A percentile compares a stretch with the other conserved stretches of the same genome.
phyloP scores from a whole-genome alignment of 2,113 vertebrate species.

The Octodon degus region DNA sequence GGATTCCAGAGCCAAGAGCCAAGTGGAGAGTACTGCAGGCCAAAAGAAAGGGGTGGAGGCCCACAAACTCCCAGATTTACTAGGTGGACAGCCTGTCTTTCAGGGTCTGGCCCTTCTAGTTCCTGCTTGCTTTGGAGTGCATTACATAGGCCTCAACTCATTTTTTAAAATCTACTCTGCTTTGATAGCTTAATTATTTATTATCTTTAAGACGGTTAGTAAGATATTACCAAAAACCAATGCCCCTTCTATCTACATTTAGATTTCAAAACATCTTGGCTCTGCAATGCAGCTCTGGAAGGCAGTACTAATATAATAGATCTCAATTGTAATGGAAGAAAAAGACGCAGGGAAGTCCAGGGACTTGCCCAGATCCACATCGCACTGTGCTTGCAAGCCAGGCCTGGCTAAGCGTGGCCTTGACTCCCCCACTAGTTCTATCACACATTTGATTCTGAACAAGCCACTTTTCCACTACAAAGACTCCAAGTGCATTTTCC shows the following conservation, averaged over 20 bases:
- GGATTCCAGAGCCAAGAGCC: background rate
- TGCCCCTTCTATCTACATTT: background rate
- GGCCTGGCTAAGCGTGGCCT: background rate
- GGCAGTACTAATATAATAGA: background rate
- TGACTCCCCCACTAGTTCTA: background rate
- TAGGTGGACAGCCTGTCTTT: background rate
- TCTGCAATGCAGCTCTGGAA: background rate
- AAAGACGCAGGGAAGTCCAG: background rate
- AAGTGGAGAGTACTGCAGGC: background rate
- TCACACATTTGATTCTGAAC: background rate
- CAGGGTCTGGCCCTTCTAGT: background rate
- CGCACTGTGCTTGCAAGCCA: background rate
- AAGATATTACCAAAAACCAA: background rate
- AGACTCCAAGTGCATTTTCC: background rate
- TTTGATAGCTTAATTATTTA: background rate
- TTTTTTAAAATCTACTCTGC: background rate
- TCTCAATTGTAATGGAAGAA: background rate
- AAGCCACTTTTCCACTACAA: background rate
- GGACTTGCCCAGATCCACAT: background rate
- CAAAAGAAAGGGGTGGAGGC: background rate
- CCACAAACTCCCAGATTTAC: background rate
- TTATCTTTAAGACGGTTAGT: background rate
- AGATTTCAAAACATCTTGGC: background rate
- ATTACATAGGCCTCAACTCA: background rate
- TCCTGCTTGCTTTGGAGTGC: slow-evolving; percentile 20